Percentiles rank a stretch among this genome's conserved stretches.
These are phyloP conservation scores for Nomada hirtipes DNA, from an alignment of 2,888 invertebrate species.

Conservation along the genomic window DNA sequence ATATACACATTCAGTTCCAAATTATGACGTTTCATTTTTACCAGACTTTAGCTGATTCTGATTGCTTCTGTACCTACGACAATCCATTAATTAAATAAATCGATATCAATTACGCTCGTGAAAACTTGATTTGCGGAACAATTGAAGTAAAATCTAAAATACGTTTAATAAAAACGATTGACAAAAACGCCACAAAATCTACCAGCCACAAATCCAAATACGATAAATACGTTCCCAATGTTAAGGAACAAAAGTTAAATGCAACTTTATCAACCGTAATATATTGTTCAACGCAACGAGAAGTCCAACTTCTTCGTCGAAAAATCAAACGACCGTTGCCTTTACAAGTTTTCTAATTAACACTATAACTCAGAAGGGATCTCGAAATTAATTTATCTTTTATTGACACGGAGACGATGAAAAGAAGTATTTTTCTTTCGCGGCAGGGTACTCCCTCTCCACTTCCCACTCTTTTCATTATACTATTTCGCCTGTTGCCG, in stretches of 20 bases:
- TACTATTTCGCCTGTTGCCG: constrained; percentile 8
- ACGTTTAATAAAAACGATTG: background rate
- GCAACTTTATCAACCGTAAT: too few relatives aligned
- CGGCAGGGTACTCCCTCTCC: background rate
- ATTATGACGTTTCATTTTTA: constrained; percentile 11
- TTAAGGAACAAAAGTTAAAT: too few relatives aligned
- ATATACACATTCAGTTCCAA: background rate
- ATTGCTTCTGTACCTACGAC: background rate
- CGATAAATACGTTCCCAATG: too few relatives aligned
- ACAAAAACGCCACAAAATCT: too few relatives aligned
- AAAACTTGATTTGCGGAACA: background rate
- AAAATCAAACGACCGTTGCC: background rate
- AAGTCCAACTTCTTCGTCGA: too few relatives aligned
- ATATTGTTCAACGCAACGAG: background rate
- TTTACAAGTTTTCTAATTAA: constrained; percentile 3
- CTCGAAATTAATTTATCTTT: constrained; percentile 1
- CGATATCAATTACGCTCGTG: background rate
- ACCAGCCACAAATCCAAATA: background rate
- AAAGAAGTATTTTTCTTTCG: background rate
- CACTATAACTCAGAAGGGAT: background rate
- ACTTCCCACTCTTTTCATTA: constrained; percentile 21
- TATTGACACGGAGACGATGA: constrained; percentile 7
- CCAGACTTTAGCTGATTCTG: background rate
- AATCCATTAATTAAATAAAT: background rate
- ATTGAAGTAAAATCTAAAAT: background rate